Percentiles rank a stretch among this genome's conserved stretches.
Evolutionary conservation across 2,113 vertebrate genomes (phyloP).

Genomic region (Telmatochromis brichardi): DNA sequence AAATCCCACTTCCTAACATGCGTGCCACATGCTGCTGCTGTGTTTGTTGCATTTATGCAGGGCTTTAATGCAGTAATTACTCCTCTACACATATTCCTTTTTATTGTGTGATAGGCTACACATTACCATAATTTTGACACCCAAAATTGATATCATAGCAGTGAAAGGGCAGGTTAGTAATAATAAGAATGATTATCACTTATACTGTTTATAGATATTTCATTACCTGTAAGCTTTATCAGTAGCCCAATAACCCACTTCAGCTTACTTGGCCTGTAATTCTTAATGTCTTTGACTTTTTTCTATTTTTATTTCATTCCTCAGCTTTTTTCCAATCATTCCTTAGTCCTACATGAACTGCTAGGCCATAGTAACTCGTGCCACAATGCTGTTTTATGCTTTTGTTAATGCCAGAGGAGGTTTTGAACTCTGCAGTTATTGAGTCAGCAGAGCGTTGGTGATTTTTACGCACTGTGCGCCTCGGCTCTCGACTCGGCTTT

Average conservation of each 20-base stretch:
- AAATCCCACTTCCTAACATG: conserved; percentile 9
- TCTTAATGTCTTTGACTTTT: background rate
- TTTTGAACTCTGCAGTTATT: background rate
- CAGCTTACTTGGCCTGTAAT: background rate
- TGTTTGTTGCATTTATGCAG: background rate
- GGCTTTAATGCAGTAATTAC: background rate
- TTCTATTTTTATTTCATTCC: background rate
- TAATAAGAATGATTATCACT: background rate
- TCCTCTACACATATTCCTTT: background rate
- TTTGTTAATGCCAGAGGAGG: background rate
- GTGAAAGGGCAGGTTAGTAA: background rate
- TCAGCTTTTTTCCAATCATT: background rate
- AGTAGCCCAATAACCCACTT: background rate
- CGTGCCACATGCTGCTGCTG: background rate
- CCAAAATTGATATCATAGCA: background rate
- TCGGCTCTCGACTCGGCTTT: accelerated
- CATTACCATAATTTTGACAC: background rate
- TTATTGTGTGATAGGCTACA: background rate
- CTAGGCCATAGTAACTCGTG: background rate
- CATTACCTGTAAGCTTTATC: background rate
- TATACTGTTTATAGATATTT: background rate
- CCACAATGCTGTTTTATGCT: background rate
- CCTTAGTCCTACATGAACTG: background rate
- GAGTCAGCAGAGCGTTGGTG: background rate
- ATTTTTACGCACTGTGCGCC: background rate